These are phyloP conservation scores for Drosophila greeni DNA, from an alignment of 2,888 invertebrate genomes.

Conservation along the genomic window DNA sequence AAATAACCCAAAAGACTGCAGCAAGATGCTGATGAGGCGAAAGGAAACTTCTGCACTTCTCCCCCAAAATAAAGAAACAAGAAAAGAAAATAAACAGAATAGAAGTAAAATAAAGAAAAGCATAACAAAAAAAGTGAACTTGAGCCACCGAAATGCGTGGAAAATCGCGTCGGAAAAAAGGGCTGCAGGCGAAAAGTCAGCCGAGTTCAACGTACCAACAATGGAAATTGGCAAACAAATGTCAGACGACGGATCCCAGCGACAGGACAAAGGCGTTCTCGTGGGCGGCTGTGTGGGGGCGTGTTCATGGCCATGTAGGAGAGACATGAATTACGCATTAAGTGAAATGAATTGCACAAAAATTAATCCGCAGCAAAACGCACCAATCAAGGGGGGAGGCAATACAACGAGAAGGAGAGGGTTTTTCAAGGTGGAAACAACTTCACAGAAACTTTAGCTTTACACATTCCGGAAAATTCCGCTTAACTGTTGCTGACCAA, in stretches of 20 bases:
- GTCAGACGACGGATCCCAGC: conserved; percentile 44
- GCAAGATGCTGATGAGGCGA: conserved; percentile 28
- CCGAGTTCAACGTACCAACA: conserved; percentile 42
- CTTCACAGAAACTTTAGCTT: conserved; percentile 14
- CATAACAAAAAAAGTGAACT: conserved; percentile 40
- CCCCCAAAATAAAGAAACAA: neutral
- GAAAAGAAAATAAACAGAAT: neutral
- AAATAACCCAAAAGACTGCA: conserved; percentile 25
- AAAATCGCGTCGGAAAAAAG: conserved; percentile 14
- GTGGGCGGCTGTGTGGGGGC: conserved; percentile 31
- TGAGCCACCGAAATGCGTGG: conserved; percentile 48
- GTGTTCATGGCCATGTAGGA: conserved; percentile 38
- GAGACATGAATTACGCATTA: conserved; percentile 57
- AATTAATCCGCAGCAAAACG: conserved; percentile 16
- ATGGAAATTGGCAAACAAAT: conserved; percentile 43
- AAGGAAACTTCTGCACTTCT: conserved; percentile 27
- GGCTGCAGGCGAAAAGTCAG: conserved; percentile 18
- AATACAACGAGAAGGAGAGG: neutral
- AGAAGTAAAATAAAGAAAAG: conserved; percentile 3
- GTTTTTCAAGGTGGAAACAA: conserved; percentile 5
- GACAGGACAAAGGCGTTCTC: conserved; percentile 41
- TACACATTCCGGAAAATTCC: conserved; percentile 37
- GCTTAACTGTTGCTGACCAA: conserved; percentile 45
- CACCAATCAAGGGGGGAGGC: conserved; percentile 26
- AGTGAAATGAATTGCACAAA: conserved; percentile 63